These are phyloP conservation scores for Festucalex cinctus DNA, from an alignment of 2,113 vertebrate species.

Conservation along the genomic window DNA sequence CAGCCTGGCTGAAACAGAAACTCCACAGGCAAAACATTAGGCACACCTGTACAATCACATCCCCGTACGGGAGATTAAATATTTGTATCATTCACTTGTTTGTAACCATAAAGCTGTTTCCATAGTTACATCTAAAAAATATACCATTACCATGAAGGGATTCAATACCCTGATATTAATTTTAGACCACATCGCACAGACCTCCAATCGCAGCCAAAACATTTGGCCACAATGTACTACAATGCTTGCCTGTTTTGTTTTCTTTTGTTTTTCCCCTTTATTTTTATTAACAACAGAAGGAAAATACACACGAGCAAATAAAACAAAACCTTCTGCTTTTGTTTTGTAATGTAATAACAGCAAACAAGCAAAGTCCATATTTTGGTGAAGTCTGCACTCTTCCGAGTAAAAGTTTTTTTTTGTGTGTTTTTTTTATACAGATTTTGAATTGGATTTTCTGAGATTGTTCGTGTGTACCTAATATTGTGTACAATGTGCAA, in stretches of 20 bases:
- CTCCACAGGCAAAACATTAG: background rate
- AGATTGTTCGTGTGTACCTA: background rate
- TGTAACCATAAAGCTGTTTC: too few relatives aligned
- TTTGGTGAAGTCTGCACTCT: background rate
- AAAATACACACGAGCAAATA: background rate
- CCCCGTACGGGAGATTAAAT: background rate
- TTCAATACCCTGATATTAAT: too few relatives aligned
- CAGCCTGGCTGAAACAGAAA: constrained; percentile 27
- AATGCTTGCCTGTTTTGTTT: background rate
- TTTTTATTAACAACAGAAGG: background rate
- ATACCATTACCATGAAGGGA: too few relatives aligned
- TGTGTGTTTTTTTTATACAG: too few relatives aligned
- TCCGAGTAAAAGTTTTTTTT: too few relatives aligned
- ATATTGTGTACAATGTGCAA: background rate
- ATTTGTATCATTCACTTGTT: background rate
- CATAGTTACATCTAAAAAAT: too few relatives aligned
- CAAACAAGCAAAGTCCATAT: background rate
- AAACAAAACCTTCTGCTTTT: background rate
- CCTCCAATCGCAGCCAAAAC: background rate
- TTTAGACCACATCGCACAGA: too few relatives aligned
- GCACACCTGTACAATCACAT: background rate
- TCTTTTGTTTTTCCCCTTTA: background rate
- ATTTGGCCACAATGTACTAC: background rate
- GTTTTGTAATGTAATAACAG: background rate
- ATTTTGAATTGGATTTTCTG: too few relatives aligned